These are phyloP conservation scores for Brachypteracias leptosomus DNA, from an alignment of 2,113 vertebrate species.

Conservation along the genomic window DNA sequence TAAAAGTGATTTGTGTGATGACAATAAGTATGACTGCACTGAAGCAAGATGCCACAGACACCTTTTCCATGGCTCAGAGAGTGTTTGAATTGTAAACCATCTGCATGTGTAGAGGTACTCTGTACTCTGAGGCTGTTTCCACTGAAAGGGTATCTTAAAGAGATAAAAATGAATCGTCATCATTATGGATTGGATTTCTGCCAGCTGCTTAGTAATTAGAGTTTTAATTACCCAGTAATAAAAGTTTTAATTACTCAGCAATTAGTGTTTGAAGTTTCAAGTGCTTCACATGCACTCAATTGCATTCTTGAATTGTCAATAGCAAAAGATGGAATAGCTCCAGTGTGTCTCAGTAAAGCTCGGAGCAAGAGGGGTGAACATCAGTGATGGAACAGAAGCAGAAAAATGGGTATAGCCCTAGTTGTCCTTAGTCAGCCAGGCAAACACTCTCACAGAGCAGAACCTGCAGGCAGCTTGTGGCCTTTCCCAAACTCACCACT, in stretches of 20 bases:
- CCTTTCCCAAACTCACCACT: not conserved
- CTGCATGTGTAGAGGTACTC: not conserved
- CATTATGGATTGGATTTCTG: constrained; percentile 36
- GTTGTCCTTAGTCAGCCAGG: not conserved
- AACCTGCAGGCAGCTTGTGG: not conserved
- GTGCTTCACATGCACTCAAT: not conserved
- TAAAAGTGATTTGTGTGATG: not conserved
- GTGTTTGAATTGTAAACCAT: not conserved
- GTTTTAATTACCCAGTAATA: constrained; percentile 25
- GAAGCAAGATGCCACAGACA: not conserved
- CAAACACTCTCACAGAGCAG: not conserved
- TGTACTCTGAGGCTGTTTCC: not conserved
- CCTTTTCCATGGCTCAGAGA: not conserved
- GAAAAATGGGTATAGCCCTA: not conserved
- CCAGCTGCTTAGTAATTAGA: constrained; percentile 50
- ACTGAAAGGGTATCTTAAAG: constrained; percentile 5
- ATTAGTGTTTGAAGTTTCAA: constrained; percentile 48
- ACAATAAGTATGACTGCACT: not conserved
- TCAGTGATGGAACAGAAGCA: not conserved
- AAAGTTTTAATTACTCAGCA: constrained; percentile 61
- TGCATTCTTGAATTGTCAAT: not conserved
- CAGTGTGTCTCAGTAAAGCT: not conserved
- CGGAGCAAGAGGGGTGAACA: not conserved
- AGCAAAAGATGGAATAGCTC: not conserved
- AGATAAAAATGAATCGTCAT: constrained; percentile 27